Base-by-base conservation (phyloP, 1,140 invertebrate species). In the Ptiloglossa arizonensis region DNA sequence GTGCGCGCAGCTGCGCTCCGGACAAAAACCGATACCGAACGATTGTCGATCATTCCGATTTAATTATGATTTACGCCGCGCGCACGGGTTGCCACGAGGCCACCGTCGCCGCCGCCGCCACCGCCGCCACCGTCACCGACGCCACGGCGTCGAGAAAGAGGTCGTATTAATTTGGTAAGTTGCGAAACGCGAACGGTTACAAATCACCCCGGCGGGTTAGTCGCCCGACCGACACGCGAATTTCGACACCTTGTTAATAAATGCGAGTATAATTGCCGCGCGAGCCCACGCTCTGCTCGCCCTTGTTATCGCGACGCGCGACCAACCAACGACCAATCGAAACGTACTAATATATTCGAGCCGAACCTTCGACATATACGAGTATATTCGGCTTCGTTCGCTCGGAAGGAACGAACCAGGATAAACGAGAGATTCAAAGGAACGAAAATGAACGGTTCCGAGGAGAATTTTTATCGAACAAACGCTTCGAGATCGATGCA, bases 241-340 rank as follows among this genome's bases (percentile, higher is more conserved):
- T 75, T 75, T 75, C 72, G 72, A 75, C 64, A 44, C 63, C 72
- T 75, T 13, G 63, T 68, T 75, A 75, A 68, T 75, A 75, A 75
- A 68, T 68, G 38, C 44, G 17, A 5, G 52, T 57, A 22, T 75
- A 75, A 75, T 75, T 67, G 72, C 27, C 17, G 22, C 27, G 19
- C 13, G 32, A n/a, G n/a, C n/a, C n/a, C n/a, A n/a, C n/a, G n/a
- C n/a, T n/a, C n/a, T n/a, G 50, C 46, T n/a, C 24, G 41, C n/a
- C 6, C 6, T 13, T 22, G 4, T 48, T 9, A 38, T 38, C 17
- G 66, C 19, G n/a, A 5, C 24, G 9, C 22, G 6, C 2, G n/a
- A n/a, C n/a, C 6, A 5, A 2, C 24, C 1, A 2, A 8, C 19
- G n/a, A 24, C 8, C 5, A 48, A 48, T 17, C 6, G 19, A 48